Evolutionary conservation across 2,113 vertebrate species (phyloP).

Genomic region (Rhea americana): DNA sequence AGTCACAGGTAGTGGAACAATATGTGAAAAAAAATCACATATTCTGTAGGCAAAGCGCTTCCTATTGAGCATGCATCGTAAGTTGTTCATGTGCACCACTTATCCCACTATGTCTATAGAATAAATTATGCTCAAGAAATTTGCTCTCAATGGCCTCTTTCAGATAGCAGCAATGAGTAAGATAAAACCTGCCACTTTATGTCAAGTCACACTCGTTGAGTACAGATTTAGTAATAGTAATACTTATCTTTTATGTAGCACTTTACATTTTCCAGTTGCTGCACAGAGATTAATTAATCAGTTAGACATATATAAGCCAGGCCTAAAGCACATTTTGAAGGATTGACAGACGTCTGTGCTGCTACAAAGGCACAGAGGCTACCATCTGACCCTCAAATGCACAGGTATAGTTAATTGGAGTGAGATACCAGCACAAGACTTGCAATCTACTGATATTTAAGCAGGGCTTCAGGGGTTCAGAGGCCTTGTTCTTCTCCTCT

Average conservation of each 20-base stretch:
- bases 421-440: rapidly evolving
- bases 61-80: background rate
- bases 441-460: background rate
- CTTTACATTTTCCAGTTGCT: conserved; percentile 64
- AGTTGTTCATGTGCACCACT: background rate
- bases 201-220: conserved; percentile 49
- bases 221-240: conserved; percentile 61
- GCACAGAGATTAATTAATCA: conserved; percentile 66
- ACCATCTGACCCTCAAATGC: background rate
- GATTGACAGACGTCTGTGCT: background rate
- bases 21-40: rapidly evolving
- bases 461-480: rapidly evolving
- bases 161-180: conserved; percentile 44
- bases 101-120: background rate
- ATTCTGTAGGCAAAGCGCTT: background rate
- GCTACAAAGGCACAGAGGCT: background rate
- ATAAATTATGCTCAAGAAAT: conserved; percentile 46
- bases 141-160: conserved; percentile 46
- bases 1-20: background rate
- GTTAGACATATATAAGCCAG: background rate
- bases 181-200: conserved; percentile 62
- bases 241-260: conserved; percentile 63
- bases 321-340: background rate
- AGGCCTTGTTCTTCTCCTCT: background rate
- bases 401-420: background rate